Conservation (phyloP, 2,113 vertebrate genomes). For the Pungitius pungitius region DNA sequence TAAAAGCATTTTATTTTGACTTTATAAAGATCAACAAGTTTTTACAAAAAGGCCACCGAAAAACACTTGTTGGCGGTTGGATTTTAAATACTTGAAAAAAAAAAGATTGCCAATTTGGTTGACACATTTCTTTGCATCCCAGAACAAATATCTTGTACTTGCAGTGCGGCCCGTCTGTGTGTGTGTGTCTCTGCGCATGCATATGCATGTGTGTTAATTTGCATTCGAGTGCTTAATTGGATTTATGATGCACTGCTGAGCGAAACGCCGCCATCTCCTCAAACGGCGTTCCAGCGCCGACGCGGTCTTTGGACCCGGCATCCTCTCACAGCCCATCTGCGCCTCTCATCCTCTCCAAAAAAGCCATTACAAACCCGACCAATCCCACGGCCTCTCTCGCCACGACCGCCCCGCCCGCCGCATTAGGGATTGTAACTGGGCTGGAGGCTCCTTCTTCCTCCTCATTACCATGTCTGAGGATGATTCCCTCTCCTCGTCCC, state of each 20-base stretch:
- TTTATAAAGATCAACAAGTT: conserved; percentile 22
- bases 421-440: conserved; percentile 50
- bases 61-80: conserved; percentile 20
- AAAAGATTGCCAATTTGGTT: conserved; percentile 18
- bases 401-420: conserved; percentile 48
- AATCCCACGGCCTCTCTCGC: conserved; percentile 46
- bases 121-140: conserved; percentile 33
- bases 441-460: conserved; percentile 19
- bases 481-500: conserved; percentile 41
- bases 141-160: conserved; percentile 44
- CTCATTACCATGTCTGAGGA: conserved; percentile 45
- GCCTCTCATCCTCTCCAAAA: conserved; percentile 53
- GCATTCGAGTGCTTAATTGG: conserved; percentile 60
- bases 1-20: conserved; percentile 24
- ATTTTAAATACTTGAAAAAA: conserved; percentile 29
- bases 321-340: conserved; percentile 68
- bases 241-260: conserved; percentile 57
- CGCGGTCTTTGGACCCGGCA: conserved; percentile 42
- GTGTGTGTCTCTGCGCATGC: conserved; percentile 24
- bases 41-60: conserved; percentile 2
- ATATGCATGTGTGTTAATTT: conserved; percentile 43
- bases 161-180: conserved; percentile 28
- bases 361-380: conserved; percentile 59
- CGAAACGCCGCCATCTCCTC: conserved; percentile 39
- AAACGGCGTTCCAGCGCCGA: conserved; percentile 31